These are phyloP conservation scores for Muricea muricata DNA, from an alignment of 92 coral and sea anemone species.

Conservation along the genomic window DNA sequence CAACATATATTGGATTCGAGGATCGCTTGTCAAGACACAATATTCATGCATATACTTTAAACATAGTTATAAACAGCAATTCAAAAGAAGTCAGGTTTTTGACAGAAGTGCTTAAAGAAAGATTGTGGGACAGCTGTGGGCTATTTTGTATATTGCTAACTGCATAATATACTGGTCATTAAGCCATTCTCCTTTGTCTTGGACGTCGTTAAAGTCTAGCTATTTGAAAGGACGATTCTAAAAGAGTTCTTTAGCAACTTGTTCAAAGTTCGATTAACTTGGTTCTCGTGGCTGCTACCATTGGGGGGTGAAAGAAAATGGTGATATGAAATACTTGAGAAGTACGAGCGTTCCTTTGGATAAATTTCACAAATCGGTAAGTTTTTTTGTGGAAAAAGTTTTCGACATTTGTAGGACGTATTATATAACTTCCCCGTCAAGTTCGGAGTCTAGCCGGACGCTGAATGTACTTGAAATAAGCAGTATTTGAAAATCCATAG, in stretches of 20 bases:
- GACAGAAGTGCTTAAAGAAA: not conserved
- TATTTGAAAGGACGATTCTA: not conserved
- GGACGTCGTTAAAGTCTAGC: not conserved
- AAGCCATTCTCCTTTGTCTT: not conserved
- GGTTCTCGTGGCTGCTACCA: not conserved
- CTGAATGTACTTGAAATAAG: no score
- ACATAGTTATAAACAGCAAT: not conserved
- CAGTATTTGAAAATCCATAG: no score
- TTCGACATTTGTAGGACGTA: no score
- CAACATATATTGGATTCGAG: not conserved
- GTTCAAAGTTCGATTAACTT: not conserved
- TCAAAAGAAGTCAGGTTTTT: not conserved
- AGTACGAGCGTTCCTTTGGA: not conserved
- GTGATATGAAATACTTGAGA: conserved; percentile 4
- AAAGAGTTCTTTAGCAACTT: not conserved
- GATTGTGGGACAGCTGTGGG: conserved; percentile 2
- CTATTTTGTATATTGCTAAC: not conserved
- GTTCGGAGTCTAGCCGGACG: no score
- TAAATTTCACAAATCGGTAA: conserved; percentile 3
- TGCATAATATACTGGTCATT: not conserved
- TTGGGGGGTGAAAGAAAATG: not conserved
- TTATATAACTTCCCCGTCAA: no score
- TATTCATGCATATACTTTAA: not conserved
- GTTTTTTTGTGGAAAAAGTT: not conserved
- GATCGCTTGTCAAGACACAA: not conserved